These are phyloP conservation scores for Limnephilus marmoratus DNA, from an alignment of 2,888 invertebrate species.

Conservation along the genomic window DNA sequence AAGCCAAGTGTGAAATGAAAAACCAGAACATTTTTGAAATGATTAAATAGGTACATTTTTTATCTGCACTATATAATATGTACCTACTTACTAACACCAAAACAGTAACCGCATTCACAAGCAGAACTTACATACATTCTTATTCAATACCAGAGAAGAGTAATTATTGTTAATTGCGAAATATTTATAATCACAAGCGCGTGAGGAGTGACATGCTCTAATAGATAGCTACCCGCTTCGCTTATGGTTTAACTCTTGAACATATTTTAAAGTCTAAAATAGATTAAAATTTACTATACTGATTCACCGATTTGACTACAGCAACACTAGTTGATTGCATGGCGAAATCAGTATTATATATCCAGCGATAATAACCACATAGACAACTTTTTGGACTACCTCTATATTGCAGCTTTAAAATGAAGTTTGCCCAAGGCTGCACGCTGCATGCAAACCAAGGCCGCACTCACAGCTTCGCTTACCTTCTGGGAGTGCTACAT, in stretches of 20 bases:
- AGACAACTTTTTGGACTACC: background rate
- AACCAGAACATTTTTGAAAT: background rate
- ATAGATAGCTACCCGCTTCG: background rate
- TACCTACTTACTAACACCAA: background rate
- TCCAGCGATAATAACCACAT: background rate
- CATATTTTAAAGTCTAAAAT: background rate
- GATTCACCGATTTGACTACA: background rate
- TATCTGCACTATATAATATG: background rate
- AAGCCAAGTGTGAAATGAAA: constrained; percentile 2
- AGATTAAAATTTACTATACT: background rate
- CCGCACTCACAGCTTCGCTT: background rate
- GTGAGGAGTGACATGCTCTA: background rate
- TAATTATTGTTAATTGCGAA: background rate
- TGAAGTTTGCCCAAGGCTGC: background rate
- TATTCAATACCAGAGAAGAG: background rate
- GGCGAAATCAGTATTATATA: background rate
- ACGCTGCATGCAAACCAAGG: background rate
- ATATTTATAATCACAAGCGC: background rate
- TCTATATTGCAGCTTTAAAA: background rate
- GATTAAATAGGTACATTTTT: background rate
- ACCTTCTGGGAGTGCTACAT: background rate
- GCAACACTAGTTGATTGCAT: background rate
- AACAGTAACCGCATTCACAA: background rate
- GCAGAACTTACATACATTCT: background rate
- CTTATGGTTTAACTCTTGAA: background rate